phyloP scores from a whole-genome alignment of 2,113 vertebrate species.

The Toxotes jaculatrix region DNA sequence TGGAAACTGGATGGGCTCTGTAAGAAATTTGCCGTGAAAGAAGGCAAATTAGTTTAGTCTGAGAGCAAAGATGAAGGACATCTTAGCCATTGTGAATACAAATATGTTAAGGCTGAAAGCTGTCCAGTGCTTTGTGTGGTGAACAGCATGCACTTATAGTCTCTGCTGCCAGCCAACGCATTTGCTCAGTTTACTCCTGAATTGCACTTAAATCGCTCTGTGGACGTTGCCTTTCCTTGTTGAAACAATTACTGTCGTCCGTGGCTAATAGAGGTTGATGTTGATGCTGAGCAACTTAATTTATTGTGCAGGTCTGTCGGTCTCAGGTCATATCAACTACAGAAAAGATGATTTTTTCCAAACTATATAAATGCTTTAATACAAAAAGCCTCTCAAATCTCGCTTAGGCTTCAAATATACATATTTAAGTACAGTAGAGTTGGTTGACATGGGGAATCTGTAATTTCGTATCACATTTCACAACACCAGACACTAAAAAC shows the following conservation, averaged over 20 bases:
- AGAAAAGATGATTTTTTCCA: neutral
- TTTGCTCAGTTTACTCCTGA: conserved; percentile 25
- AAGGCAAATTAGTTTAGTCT: conserved; percentile 30
- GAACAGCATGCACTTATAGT: neutral
- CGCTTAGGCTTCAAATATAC: neutral
- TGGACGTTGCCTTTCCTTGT: neutral
- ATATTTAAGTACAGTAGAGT: neutral
- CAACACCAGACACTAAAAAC: neutral
- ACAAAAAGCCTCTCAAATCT: neutral
- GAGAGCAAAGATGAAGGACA: conserved; percentile 45
- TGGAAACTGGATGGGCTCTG: conserved; percentile 5
- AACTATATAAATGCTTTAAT: neutral
- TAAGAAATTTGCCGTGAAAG: conserved; percentile 19
- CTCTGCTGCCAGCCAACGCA: neutral
- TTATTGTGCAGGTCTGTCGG: neutral
- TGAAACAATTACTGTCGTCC: neutral
- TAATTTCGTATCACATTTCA: neutral
- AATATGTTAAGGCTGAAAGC: conserved; percentile 20
- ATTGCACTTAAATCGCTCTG: neutral
- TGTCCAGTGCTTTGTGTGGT: neutral
- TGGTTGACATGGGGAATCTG: neutral
- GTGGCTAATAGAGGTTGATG: neutral
- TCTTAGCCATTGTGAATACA: conserved; percentile 23
- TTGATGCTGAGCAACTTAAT: conserved; percentile 6
- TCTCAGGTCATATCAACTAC: neutral